phyloP scores from a whole-genome alignment of 2,113 vertebrate species.

The Genyomyrus donnyi region DNA sequence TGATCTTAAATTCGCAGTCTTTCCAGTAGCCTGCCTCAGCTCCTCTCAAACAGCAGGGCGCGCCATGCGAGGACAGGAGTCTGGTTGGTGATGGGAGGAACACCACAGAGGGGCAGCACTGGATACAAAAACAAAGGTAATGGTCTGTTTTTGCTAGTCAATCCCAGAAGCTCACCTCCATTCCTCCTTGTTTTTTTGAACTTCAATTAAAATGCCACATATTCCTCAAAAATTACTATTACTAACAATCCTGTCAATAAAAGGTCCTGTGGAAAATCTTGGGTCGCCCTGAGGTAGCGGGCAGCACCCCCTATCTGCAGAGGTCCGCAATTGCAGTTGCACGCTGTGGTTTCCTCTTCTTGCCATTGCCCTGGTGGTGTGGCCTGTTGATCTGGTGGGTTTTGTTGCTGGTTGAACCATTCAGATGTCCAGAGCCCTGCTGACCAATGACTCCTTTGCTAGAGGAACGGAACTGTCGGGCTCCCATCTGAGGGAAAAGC shows the following conservation, averaged over 20 bases:
- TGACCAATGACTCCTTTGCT: constrained; percentile 80
- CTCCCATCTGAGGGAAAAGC: constrained; percentile 53
- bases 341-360: constrained; percentile 92
- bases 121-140: constrained; percentile 41
- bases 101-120: constrained; percentile 38
- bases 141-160: constrained; percentile 50
- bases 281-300: constrained; percentile 34
- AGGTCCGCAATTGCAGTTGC: constrained; percentile 80
- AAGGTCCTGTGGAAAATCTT: constrained; percentile 42
- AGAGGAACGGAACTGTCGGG: constrained; percentile 71
- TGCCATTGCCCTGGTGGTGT: constrained; percentile 81
- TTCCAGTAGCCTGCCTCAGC: constrained; percentile 38
- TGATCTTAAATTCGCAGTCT: constrained; percentile 39
- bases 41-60: constrained; percentile 51
- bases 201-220: constrained; percentile 42
- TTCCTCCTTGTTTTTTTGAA: constrained; percentile 28
- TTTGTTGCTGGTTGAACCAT: constrained; percentile 69
- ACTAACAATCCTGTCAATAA: constrained; percentile 42
- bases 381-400: constrained; percentile 78
- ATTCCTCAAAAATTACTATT: constrained; percentile 38
- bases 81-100: constrained; percentile 41
- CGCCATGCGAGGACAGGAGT: constrained; percentile 30
- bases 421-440: constrained; percentile 68
- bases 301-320: constrained; percentile 77
- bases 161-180: constrained; percentile 42